Evolutionary conservation across 2,888 invertebrate genomes (phyloP), one percentile per base, ranked within the genome.

Genomic region (Acrocyrtus sp.): DNA sequence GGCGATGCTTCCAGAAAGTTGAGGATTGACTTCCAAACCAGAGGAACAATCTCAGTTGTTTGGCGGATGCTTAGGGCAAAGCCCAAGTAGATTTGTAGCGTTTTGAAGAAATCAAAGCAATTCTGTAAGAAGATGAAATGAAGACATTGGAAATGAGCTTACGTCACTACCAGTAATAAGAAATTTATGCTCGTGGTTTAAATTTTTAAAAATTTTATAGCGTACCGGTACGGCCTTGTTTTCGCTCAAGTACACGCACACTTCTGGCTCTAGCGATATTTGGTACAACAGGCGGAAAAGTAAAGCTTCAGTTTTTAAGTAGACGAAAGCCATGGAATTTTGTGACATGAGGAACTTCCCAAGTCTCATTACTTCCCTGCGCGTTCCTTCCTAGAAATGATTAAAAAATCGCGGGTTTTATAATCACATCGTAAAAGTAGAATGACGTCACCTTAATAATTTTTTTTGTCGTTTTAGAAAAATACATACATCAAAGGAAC

Each of bases 21-120:
- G 12, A 51, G 22, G 15, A 67, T 51, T 10, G 67, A 58, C 10
- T 21, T 60, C 67, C 67, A 67, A 4, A 57, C 48, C 17, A 43
- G 15, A 2, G 41, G 21, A 15, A 67, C 58, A 51, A 67, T 67
- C 10, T 58, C 51, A 2, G 58, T 51, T 51, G 58, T 58, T 51
- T 67, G 67, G 15, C 10, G 26, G 27, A 58, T 24, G 12, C 43
- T 51, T n/a, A 67, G 15, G 5, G 58, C 43, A 24, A 51, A 58
- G 26, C 67, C 67, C 19, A 67, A 17, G 47, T 56, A 67, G 12
- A 67, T 34, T 67, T 67, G 67, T 4, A 67, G 47, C n/a, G 51
- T 51, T 29, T 41, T 58, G 51, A 67, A 67, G 29, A 67, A 67
- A 3, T 58, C 53, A 43, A 58, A 50, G 41, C 58, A 67, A 17